A percentile compares a stretch with the other conserved stretches of the same genome.
Conservation (phyloP, 92 coral and sea anemone species). For the Anthopleura xanthogrammica region DNA sequence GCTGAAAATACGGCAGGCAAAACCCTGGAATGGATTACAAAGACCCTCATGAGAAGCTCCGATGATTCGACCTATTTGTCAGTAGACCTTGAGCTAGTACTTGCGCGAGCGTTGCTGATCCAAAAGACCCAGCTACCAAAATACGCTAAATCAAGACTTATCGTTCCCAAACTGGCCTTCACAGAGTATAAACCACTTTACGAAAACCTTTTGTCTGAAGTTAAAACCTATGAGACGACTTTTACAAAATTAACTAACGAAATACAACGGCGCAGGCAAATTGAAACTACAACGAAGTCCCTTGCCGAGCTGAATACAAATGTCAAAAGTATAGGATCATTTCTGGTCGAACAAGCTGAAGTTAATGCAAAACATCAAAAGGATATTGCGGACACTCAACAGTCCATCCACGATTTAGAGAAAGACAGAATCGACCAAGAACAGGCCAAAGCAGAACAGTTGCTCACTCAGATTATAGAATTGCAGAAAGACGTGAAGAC, state of each 20-base stretch:
- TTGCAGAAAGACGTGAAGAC: constrained; percentile 9
- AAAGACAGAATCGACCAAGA: constrained; percentile 25
- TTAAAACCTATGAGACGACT: constrained; percentile 18
- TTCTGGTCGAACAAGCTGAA: constrained; percentile 36
- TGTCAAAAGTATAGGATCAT: constrained; percentile 31
- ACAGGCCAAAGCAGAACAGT: constrained; percentile 14
- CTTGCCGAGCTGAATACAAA: constrained; percentile 24
- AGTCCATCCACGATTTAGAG: constrained; percentile 36
- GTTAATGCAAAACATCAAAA: constrained; percentile 43
- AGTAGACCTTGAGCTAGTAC: constrained; percentile 34
- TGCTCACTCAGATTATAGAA: constrained; percentile 23
- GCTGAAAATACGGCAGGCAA: constrained; percentile 11
- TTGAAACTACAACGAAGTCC: constrained; percentile 16
- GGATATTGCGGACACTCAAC: constrained; percentile 35
- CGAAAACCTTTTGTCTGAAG: constrained; percentile 17
- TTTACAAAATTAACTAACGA: constrained; percentile 22
- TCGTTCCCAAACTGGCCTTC: constrained; percentile 24
- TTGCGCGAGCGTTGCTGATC: constrained; percentile 33
- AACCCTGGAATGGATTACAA: constrained; percentile 26
- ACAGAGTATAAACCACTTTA: constrained; percentile 26
- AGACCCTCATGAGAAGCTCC: constrained; percentile 13
- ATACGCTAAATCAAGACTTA: constrained; percentile 38
- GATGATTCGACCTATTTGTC: constrained; percentile 19
- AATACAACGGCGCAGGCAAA: constrained; percentile 27
- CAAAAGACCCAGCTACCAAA: constrained; percentile 35